phyloP scores from a whole-genome alignment of 1,140 invertebrate genomes.

The Drosophila repleta region DNA sequence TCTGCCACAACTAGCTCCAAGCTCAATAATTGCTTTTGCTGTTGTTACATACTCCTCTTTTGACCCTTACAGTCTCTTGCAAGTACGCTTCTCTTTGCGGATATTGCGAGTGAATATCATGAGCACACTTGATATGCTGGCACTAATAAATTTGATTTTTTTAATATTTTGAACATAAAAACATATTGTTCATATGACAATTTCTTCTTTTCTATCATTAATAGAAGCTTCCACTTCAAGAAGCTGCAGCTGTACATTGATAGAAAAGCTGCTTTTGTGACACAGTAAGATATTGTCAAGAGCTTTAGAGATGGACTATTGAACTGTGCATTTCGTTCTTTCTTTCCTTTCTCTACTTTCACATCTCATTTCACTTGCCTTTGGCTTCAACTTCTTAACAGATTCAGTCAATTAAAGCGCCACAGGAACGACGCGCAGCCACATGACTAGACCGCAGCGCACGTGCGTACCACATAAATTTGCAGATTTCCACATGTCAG shows the following conservation, averaged over 20 bases:
- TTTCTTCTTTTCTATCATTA: not conserved
- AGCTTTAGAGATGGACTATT: not conserved
- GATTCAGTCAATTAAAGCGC: constrained; percentile 29
- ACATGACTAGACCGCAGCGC: constrained; percentile 24
- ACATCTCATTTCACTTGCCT: not conserved
- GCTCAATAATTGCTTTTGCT: too few relatives aligned
- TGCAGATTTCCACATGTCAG: constrained; percentile 58
- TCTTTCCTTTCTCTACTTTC: not conserved
- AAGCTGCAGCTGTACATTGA: not conserved
- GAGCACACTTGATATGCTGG: not conserved
- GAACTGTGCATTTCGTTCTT: not conserved
- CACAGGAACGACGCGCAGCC: not conserved
- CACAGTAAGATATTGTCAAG: not conserved
- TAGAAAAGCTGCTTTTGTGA: not conserved
- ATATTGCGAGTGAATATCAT: not conserved
- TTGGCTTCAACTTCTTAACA: not conserved
- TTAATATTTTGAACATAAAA: too few relatives aligned
- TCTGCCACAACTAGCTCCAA: not conserved
- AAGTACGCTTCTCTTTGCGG: not conserved
- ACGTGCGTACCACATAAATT: constrained; percentile 50
- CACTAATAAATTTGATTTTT: too few relatives aligned
- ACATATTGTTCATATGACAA: too few relatives aligned
- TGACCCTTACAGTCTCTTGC: not conserved
- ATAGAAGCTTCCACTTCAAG: not conserved
- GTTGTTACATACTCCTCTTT: not conserved